Base-by-base conservation (phyloP, 2,797 vertebrate genomes). In the Ibycter americanus region DNA sequence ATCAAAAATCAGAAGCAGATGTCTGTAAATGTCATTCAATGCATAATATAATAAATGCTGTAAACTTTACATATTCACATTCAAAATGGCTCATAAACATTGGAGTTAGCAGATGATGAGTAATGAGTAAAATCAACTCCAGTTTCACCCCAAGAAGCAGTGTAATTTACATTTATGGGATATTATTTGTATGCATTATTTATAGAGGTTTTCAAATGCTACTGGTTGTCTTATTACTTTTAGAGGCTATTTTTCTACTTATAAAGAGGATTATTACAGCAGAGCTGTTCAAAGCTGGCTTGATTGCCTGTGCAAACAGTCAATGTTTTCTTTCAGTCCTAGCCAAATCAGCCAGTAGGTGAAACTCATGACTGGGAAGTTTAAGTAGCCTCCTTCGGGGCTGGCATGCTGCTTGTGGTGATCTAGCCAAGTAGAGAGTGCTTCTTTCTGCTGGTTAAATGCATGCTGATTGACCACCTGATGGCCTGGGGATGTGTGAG, bases 91-190 rank as follows among this genome's bases (percentile, higher is more conserved):
- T 82, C 44, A 58, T 70, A 95, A 93, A 83, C 87, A 47, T 40
- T n/a, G 66, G 70, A 68, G 38, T 66, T 87, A 87, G 51, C 22
- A 29, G 51, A 26, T 86, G 49, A 89, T 77, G 49, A 84, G 47
- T 73, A 96, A 95, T 84, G 77, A 78, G 18, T 72, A 81, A 95
- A 92, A 79, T 66, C 83, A 80, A 47, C 82, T 90, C 81, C 34
- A 63, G 54, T 87, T 95, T 92, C 65, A 91, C 42, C 31, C 38
- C 42, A 94, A 92, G 47, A 87, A 71, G 36, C 85, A 93, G 81
- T 80, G 52, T 26, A 78, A 89, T 89, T 89, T 84, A 81, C 81
- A 88, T 87, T 73, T 67, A 58, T 63, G 20, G 27, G n/a, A 29
- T 70, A 61, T 90, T 91, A 90, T 59, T 85, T 93, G 0, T 47